Evolutionary conservation across 2,888 invertebrate species (phyloP).

Genomic region (Ptychoptera albimana): DNA sequence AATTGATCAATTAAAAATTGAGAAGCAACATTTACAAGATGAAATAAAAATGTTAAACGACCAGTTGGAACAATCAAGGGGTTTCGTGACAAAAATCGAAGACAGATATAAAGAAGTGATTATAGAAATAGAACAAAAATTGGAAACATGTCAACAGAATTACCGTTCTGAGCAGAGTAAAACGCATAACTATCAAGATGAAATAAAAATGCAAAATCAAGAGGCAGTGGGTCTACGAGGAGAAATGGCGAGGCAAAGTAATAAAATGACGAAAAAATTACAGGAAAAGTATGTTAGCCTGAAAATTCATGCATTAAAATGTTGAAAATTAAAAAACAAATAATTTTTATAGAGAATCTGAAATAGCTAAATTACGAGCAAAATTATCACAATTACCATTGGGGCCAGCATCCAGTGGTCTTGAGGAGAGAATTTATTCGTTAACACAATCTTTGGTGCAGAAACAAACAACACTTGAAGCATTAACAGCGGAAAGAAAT

Average conservation of each 20-base stretch:
- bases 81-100: constrained; percentile 7
- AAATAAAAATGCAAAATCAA: constrained; percentile 24
- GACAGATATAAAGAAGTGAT: constrained; percentile 5
- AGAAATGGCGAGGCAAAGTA: constrained; percentile 25
- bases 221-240: constrained; percentile 28
- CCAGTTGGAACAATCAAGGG: constrained; percentile 13
- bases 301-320: not conserved
- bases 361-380: constrained; percentile 37
- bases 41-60: constrained; percentile 16
- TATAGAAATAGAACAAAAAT: not conserved
- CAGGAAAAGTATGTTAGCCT: constrained; percentile 16
- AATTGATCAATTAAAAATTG: constrained; percentile 37
- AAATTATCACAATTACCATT: constrained; percentile 29
- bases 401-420: constrained; percentile 18
- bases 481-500: constrained; percentile 69
- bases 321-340: not conserved
- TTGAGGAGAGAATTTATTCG: constrained; percentile 33
- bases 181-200: constrained; percentile 26
- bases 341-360: constrained; percentile 29
- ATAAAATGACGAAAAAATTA: constrained; percentile 17
- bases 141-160: constrained; percentile 14
- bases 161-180: constrained; percentile 32
- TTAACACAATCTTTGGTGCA: constrained; percentile 72
- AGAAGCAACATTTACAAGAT: constrained; percentile 17
- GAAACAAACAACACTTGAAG: constrained; percentile 74